phyloP scores from a whole-genome alignment of 2,888 invertebrate genomes.

The Aelia acuminata region DNA sequence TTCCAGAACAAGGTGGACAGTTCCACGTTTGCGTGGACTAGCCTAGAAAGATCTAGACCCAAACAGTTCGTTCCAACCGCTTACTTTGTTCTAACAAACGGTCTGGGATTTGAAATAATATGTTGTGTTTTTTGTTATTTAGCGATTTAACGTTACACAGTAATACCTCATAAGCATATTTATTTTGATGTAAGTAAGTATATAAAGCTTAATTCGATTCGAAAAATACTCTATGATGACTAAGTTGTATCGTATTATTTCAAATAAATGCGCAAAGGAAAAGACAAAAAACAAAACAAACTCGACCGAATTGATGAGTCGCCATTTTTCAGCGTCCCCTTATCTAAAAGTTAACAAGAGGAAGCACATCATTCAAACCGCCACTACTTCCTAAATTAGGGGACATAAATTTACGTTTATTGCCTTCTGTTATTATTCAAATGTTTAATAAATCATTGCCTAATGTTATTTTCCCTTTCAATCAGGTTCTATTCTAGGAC shows the following conservation, averaged over 20 bases:
- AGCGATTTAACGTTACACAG: too few relatives aligned
- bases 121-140: too few relatives aligned
- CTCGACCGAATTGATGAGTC: background rate
- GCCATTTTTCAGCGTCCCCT: background rate
- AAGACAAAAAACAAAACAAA: background rate
- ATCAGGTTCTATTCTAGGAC: background rate
- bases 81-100: too few relatives aligned
- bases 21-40: too few relatives aligned
- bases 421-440: background rate
- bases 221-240: too few relatives aligned
- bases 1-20: too few relatives aligned
- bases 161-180: too few relatives aligned
- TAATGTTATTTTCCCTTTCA: background rate
- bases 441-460: background rate
- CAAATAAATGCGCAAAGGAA: background rate
- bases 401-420: background rate
- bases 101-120: too few relatives aligned
- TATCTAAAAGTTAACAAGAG: background rate
- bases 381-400: slow-evolving; percentile 6
- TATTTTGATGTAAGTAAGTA: too few relatives aligned
- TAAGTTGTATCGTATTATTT: background rate
- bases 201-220: too few relatives aligned
- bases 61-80: too few relatives aligned
- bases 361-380: background rate
- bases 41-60: too few relatives aligned